Evolutionary conservation across 2,113 vertebrate genomes (phyloP).

Genomic region (Azemiops feae): DNA sequence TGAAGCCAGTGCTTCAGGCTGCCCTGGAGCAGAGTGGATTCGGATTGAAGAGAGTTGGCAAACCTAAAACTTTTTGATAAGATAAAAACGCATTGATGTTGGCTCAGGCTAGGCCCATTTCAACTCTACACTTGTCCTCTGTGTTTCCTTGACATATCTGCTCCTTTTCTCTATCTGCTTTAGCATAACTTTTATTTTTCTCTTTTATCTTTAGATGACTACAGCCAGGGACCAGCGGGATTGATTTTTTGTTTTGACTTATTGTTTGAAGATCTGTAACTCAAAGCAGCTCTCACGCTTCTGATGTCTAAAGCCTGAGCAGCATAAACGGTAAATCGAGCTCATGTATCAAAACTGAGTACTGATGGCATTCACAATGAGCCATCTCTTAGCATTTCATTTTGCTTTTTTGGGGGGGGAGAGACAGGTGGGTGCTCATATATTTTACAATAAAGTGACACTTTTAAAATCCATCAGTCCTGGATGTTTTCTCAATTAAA

Average conservation of each 20-base stretch:
- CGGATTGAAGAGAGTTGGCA: conserved; percentile 71
- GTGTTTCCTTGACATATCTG: conserved; percentile 70
- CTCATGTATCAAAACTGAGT: conserved; percentile 70
- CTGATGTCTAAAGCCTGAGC: conserved; percentile 87
- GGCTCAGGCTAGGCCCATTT: conserved; percentile 69
- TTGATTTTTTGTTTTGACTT: conserved; percentile 96
- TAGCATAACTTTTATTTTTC: conserved; percentile 84
- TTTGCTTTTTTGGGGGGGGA: conserved; percentile 26
- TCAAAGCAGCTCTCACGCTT: conserved; percentile 90
- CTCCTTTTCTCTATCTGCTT: conserved; percentile 71
- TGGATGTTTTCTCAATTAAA: conserved; percentile 22
- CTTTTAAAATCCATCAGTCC: conserved; percentile 44
- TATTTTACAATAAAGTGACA: conserved; percentile 63
- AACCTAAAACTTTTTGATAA: conserved; percentile 77
- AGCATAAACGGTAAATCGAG: conserved; percentile 88
- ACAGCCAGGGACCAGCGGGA: conserved; percentile 80
- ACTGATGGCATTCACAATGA: conserved; percentile 66
- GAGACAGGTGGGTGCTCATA: conserved; percentile 15
- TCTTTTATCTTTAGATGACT: conserved; percentile 89
- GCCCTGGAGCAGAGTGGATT: conserved; percentile 63
- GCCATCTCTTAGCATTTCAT: conserved; percentile 70
- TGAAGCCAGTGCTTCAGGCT: conserved; percentile 68
- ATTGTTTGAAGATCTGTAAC: conserved; percentile 95
- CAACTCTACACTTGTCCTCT: conserved; percentile 72
- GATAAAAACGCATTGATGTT: conserved; percentile 80